Conservation (phyloP, 2,113 vertebrate genomes). For the Neomonachus schauinslandi region DNA sequence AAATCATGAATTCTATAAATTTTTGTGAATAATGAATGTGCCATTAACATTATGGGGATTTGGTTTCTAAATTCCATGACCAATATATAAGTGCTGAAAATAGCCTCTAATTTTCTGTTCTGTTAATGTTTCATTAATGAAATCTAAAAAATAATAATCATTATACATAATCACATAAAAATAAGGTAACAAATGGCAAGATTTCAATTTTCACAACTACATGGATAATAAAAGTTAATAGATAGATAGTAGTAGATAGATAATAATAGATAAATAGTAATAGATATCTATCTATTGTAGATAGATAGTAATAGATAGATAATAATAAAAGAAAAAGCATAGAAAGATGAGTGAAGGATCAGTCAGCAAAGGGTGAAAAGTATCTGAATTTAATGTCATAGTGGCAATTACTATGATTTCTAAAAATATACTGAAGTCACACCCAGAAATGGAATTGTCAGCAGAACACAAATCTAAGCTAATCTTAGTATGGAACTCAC, state of each 20-base stretch:
- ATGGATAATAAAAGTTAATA: background rate
- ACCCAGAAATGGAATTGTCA: background rate
- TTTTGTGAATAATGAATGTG: background rate
- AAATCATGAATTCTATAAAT: background rate
- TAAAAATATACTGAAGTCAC: background rate
- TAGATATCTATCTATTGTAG: too few species aligned
- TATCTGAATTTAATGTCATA: background rate
- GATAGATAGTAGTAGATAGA: too few species aligned
- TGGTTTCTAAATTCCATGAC: background rate
- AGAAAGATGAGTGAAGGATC: background rate
- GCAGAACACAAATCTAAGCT: background rate
- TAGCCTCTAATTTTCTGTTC: background rate
- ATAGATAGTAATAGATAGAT: too few species aligned
- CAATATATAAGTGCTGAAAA: background rate
- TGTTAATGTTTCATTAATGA: background rate
- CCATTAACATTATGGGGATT: background rate
- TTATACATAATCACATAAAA: background rate
- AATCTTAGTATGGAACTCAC: background rate
- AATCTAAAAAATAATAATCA: background rate
- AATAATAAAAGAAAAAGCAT: background rate
- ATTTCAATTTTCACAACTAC: background rate
- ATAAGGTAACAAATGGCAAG: background rate
- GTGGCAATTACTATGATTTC: background rate
- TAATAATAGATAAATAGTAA: too few species aligned
- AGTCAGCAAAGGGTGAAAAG: background rate